These are phyloP conservation scores for Clupea harengus DNA, from an alignment of 2,113 vertebrate species.

Conservation along the genomic window DNA sequence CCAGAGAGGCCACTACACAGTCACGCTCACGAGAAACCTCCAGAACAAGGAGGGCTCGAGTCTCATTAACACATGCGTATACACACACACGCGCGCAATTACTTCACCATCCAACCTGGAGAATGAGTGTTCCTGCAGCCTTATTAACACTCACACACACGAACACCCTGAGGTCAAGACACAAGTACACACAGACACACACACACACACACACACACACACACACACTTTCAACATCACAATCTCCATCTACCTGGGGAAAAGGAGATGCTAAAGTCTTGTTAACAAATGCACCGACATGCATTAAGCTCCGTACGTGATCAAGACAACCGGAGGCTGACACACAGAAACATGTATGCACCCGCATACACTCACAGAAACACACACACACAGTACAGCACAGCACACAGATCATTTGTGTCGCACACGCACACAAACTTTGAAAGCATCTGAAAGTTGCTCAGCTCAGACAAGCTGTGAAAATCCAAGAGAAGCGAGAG, in stretches of 20 bases:
- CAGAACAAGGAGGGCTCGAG: not conserved
- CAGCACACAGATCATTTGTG: not conserved
- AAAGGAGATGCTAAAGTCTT: too few relatives aligned
- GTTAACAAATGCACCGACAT: too few relatives aligned
- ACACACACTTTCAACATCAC: not conserved
- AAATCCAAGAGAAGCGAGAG: constrained; percentile 28
- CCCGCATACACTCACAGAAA: not conserved
- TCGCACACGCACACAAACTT: not conserved
- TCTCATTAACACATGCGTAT: not conserved
- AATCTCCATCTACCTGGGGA: too few relatives aligned
- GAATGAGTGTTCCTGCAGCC: not conserved
- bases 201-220: not conserved
- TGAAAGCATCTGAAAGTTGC: not conserved
- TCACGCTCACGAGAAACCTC: not conserved
- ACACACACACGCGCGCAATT: not conserved
- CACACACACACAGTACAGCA: not conserved
- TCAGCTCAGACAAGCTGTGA: constrained; percentile 30
- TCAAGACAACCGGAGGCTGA: not conserved
- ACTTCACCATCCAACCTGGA: not conserved
- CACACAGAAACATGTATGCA: not conserved
- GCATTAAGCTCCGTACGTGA: not conserved
- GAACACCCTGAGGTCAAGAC: not conserved
- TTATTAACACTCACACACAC: not conserved
- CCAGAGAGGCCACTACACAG: not conserved
- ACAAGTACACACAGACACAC: not conserved